These are phyloP conservation scores for Pluvianellus socialis DNA, from an alignment of 2,113 vertebrate species.

Conservation along the genomic window DNA sequence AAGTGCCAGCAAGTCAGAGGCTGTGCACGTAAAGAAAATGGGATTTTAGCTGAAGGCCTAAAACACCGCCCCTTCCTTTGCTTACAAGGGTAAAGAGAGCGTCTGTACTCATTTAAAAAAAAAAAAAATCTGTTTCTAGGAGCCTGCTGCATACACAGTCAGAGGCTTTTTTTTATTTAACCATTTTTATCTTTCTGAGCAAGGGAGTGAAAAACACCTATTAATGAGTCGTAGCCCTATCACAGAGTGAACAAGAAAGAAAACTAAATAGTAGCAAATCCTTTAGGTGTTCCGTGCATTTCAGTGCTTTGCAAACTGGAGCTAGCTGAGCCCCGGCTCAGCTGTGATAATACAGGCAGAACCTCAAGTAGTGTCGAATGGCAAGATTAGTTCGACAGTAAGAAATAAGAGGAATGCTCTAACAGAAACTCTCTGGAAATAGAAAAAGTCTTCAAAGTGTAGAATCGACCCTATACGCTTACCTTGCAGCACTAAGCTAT, in stretches of 20 bases:
- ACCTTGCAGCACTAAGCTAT: neutral
- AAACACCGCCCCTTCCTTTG: neutral
- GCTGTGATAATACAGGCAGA: neutral
- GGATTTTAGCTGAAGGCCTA: neutral
- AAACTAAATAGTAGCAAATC: neutral
- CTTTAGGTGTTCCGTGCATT: neutral
- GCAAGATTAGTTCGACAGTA: neutral
- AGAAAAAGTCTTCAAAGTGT: neutral
- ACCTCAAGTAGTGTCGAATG: neutral
- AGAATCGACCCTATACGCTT: neutral
- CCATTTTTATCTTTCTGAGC: neutral
- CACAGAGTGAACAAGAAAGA: rapidly evolving
- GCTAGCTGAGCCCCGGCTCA: neutral
- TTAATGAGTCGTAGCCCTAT: neutral
- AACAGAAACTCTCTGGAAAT: neutral
- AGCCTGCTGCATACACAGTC: neutral
- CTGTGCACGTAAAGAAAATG: neutral
- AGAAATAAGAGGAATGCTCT: neutral
- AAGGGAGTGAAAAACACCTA: neutral
- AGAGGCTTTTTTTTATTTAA: neutral
- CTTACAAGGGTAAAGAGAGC: neutral
- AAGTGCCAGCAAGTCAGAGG: neutral
- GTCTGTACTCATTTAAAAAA: rapidly evolving
- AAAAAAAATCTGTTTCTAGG: neutral
- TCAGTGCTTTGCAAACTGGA: neutral